These are phyloP conservation scores for Epinephelus lanceolatus DNA, from an alignment of 2,113 vertebrate species.

Conservation along the genomic window DNA sequence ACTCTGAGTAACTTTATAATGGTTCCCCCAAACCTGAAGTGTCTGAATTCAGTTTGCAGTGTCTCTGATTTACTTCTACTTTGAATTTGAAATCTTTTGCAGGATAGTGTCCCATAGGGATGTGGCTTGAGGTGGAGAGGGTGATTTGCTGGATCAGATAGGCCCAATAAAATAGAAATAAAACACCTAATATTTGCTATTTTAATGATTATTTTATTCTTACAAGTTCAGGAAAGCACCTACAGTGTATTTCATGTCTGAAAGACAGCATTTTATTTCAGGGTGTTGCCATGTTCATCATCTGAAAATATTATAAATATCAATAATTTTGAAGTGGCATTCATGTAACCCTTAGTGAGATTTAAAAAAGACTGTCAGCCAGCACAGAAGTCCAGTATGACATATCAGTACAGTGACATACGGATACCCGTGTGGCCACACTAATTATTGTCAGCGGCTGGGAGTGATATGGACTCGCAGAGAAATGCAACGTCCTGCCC, in stretches of 20 bases:
- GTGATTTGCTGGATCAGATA: neutral
- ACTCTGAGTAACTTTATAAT: slow-evolving; percentile 42
- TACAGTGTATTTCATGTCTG: neutral
- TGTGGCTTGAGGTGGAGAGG: neutral
- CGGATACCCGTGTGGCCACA: slow-evolving; percentile 79
- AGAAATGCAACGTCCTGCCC: slow-evolving; percentile 80
- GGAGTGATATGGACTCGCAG: slow-evolving; percentile 73
- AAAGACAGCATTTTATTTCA: neutral
- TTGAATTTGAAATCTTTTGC: neutral
- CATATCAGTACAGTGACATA: slow-evolving; percentile 75
- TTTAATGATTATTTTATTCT: neutral
- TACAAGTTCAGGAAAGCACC: neutral
- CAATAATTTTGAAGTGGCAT: neutral
- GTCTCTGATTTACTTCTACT: neutral
- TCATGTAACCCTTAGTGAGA: neutral
- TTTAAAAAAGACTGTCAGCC: neutral
- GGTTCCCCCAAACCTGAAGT: slow-evolving; percentile 5
- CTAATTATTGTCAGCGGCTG: slow-evolving; percentile 71
- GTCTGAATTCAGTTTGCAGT: neutral
- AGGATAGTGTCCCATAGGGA: neutral
- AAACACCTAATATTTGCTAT: neutral
- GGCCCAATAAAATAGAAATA: neutral
- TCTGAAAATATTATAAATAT: neutral
- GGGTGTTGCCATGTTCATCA: neutral
- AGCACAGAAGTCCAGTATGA: slow-evolving; percentile 48